These are phyloP conservation scores for Odontomachus brunneus DNA, from an alignment of 1,140 invertebrate species.

Conservation along the genomic window DNA sequence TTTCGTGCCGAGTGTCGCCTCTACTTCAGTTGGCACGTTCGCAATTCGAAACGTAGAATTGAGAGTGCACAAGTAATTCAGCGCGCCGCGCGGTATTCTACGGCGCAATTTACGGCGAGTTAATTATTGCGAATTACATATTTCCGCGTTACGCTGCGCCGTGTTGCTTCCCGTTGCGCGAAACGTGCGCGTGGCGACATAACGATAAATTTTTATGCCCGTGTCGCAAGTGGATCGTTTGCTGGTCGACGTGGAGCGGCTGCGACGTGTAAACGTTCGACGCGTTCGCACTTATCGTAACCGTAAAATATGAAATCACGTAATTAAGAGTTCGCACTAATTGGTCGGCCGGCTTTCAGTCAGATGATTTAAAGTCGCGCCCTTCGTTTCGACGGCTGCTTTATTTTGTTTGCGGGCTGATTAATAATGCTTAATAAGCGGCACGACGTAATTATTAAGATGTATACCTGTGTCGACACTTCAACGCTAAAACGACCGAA, in stretches of 20 bases:
- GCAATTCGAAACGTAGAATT: neutral
- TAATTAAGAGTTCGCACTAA: slow-evolving; percentile 43
- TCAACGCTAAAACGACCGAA: neutral
- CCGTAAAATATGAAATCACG: slow-evolving; percentile 21
- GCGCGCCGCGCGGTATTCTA: neutral
- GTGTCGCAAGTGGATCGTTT: neutral
- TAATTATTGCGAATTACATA: slow-evolving; percentile 25
- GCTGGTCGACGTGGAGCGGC: neutral
- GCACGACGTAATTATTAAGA: slow-evolving; percentile 24
- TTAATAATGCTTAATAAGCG: slow-evolving; percentile 46
- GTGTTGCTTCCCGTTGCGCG: slow-evolving; percentile 2
- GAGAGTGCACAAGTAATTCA: neutral
- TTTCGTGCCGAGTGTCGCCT: neutral
- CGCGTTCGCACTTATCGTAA: slow-evolving; percentile 10
- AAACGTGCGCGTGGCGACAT: neutral
- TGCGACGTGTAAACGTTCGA: neutral
- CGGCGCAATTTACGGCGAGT: neutral
- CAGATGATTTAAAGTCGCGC: slow-evolving; percentile 41
- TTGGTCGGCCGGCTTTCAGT: neutral
- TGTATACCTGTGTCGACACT: slow-evolving; percentile 18
- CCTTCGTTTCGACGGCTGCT: neutral
- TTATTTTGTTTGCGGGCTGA: slow-evolving; percentile 24
- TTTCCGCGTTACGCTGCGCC: neutral
- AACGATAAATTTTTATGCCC: slow-evolving; percentile 50
- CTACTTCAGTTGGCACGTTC: neutral